Percentiles rank a stretch among this genome's conserved stretches.
Conservation (phyloP, 2,113 vertebrate genomes). For the Perca flavescens region DNA sequence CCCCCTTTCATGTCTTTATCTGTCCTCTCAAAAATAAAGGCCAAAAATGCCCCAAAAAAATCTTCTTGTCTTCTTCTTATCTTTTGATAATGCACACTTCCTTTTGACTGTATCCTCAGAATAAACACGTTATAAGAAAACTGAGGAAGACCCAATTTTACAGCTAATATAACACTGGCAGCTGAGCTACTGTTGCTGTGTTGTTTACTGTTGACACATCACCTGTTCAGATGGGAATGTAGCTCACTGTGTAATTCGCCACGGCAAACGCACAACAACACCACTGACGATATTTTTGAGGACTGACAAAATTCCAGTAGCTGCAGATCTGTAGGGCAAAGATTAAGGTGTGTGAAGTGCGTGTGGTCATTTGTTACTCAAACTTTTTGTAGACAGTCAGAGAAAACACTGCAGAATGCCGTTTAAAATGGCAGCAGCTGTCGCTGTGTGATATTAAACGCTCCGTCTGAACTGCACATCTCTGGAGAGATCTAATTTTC, state of each 20-base stretch:
- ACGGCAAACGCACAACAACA: background rate
- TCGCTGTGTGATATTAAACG: conserved; percentile 16
- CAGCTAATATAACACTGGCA: background rate
- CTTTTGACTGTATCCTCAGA: conserved; percentile 13
- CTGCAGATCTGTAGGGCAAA: background rate
- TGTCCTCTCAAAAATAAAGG: too few relatives aligned
- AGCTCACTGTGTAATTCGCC: conserved; percentile 1
- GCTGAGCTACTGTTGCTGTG: conserved; percentile 16
- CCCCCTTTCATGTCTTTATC: too few relatives aligned
- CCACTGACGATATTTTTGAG: background rate
- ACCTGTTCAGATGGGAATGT: conserved; percentile 31
- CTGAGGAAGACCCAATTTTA: background rate
- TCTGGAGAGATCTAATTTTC: conserved; percentile 56
- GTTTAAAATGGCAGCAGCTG: conserved; percentile 36
- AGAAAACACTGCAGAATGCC: conserved; percentile 3
- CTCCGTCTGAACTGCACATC: conserved; percentile 37
- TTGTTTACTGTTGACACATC: conserved; percentile 29
- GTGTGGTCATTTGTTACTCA: background rate
- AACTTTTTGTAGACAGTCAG: conserved; percentile 12
- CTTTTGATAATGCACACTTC: conserved; percentile 13
- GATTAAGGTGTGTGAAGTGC: background rate
- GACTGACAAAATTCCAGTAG: background rate
- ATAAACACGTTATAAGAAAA: conserved; percentile 13
- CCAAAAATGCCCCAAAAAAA: background rate
- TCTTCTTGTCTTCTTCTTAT: too few relatives aligned